Evolutionary conservation across 2,888 invertebrate genomes (phyloP), one percentile per base, ranked within the genome.

Genomic region (Nematopogon swammerdamellus): DNA sequence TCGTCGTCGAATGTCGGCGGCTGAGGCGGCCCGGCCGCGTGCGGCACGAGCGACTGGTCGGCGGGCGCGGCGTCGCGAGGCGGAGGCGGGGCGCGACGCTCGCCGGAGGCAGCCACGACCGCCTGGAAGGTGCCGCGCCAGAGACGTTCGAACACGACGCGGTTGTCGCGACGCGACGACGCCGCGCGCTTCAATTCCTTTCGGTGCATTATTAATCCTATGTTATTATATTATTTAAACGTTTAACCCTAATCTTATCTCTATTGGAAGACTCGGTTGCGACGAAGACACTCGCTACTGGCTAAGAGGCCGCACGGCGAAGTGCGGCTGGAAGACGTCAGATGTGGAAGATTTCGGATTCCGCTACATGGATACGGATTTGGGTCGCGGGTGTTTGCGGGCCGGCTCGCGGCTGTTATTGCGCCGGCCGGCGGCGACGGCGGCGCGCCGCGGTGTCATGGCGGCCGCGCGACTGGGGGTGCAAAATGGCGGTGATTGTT

Each of bases 131-230:
- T 83, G 50, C 88, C 88, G 44, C 86, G 82, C 89, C 89, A 89
- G 48, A 89, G 73, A 18, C 87, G 76, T 60, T 89, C 88, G 66
- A 89, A 89, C 50, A 88, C 84, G 36, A 85, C 76, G 53, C 86
- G 79, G 58, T 87, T 84, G 59, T 85, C 83, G 18, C 72, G 68
- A n/a, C n/a, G n/a, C n/a, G n/a, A n/a, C 59, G 44, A 63, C 62
- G 51, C 63, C 62, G 67, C 80, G 65, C 72, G 72, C 56, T 73
- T 74, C 63, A 55, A 58, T 58, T 59, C 57, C 25, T 48, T 42
- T 44, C 74, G 67, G 62, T 72, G 70, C 77, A 76, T 76, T 65
- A 30, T 69, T 75, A 70, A 53, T 30, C 19, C 10, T 42, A 6
- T 44, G 17, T 45, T 18, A 43, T 19, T 48, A 48, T 20, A 30